phyloP scores from a whole-genome alignment of 2,888 invertebrate species.

The Caenorhabditis doughertyi region DNA sequence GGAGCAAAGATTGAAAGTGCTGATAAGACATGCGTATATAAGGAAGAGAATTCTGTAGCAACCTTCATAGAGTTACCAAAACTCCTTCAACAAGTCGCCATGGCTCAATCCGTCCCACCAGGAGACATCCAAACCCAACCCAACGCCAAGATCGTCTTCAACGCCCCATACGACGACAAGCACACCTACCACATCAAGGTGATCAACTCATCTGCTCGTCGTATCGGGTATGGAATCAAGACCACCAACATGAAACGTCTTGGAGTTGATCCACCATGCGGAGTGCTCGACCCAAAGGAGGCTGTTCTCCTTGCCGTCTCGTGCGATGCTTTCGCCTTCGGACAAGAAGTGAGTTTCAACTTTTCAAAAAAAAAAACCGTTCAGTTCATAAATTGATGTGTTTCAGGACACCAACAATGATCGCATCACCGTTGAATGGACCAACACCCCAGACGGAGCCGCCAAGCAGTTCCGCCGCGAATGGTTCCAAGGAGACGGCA shows the following conservation, averaged over 20 bases:
- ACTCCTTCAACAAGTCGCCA: constrained; percentile 30
- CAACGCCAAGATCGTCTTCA: constrained; percentile 77
- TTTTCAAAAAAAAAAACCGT: background rate
- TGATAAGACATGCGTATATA: background rate
- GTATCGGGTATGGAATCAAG: constrained; percentile 80
- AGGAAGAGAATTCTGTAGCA: background rate
- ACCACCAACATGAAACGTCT: constrained; percentile 79
- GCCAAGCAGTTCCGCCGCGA: constrained; percentile 73
- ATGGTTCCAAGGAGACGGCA: constrained; percentile 76
- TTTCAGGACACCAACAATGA: constrained; percentile 69
- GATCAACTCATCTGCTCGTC: constrained; percentile 68
- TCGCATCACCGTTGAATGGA: constrained; percentile 74
- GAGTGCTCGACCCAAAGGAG: constrained; percentile 80
- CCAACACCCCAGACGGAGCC: constrained; percentile 72
- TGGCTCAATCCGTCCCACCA: constrained; percentile 76
- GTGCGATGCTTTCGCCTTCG: constrained; percentile 78
- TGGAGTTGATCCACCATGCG: constrained; percentile 76
- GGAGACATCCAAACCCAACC: constrained; percentile 76
- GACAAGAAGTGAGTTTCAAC: constrained; percentile 68
- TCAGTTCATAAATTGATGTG: no score
- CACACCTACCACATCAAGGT: constrained; percentile 75
- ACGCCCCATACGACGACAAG: constrained; percentile 79
- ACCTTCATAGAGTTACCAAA: background rate
- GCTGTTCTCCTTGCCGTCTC: constrained; percentile 76
- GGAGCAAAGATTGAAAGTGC: background rate